Base-by-base conservation (phyloP, 2,113 vertebrate genomes). In the Paedocypris sp. region DNA sequence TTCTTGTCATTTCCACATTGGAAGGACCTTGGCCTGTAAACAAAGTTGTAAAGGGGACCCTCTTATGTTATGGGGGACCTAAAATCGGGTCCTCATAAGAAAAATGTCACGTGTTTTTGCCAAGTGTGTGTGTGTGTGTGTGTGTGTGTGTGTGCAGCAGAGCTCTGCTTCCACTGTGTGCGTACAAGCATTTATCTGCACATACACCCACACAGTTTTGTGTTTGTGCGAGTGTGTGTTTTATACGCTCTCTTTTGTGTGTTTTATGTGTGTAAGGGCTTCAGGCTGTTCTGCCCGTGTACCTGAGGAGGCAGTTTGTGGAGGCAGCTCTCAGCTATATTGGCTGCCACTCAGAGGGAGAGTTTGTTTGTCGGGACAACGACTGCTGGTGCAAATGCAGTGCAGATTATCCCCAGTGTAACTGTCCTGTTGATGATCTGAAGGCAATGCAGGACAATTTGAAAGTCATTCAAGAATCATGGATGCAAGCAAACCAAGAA, bases 301-400 rank as follows among this genome's bases (percentile, higher is more conserved):
- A 88, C 71, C 77, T 89, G 65, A 80, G 77, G 60, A 71, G 71
- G 49, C 71, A 77, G 65, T 89, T 89, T 50, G 81, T 87, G 60
- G 80, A 87, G 70, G 87, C 87, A 5, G 86, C 87, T 43, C 87
- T 89, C 59, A 85, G 79, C 67, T 89, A 89, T 73, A 81, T 89
- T 6, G 83, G 79, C 32, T 89, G 87, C 69, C 86, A 86, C 62
- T 86, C 86, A 33, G 82, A 89, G 61, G 87, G 87, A 28, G 80
- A 83, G 67, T 87, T 88, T 60, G 80, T 83, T 73, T 89, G 87
- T 71, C 77, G 70, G 35, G 70, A 86, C 75, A 82, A 66, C 18
- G 87, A 89, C 75, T 89, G 87, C 79, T 86, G 86, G 86, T 89
- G 87, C 70, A 79, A 78, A 32, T 89, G 87, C 25, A 75, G 73